Conservation (phyloP, 2,888 invertebrate species). For the Drosophila diplacantha region DNA sequence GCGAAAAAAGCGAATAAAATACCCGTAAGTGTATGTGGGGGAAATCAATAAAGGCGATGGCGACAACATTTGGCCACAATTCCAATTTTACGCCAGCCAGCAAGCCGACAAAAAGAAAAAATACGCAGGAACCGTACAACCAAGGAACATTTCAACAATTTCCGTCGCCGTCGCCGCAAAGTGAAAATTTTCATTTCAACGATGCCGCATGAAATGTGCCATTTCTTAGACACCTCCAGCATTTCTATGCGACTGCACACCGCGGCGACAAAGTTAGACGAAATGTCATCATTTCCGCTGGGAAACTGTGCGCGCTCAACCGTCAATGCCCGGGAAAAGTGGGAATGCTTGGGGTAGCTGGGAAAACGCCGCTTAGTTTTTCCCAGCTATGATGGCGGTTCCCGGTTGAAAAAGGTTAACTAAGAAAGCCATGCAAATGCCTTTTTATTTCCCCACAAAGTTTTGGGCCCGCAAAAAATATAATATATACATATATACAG, state of each 20-base stretch:
- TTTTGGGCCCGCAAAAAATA: conserved; percentile 18
- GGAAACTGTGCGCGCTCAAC: conserved; percentile 59
- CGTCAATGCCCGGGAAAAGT: conserved; percentile 31
- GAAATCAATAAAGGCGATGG: conserved; percentile 70
- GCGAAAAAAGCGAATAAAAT: conserved; percentile 41
- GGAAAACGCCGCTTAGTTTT: conserved; percentile 40
- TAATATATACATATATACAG: neutral
- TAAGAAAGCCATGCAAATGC: conserved; percentile 59
- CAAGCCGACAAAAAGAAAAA: conserved; percentile 2
- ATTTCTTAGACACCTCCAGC: conserved; percentile 41
- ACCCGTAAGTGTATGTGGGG: conserved; percentile 44
- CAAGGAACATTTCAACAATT: conserved; percentile 62
- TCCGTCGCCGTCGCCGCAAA: conserved; percentile 50
- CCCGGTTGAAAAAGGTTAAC: conserved; percentile 60
- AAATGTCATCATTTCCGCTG: conserved; percentile 74
- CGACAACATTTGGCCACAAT: conserved; percentile 68
- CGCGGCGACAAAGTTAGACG: conserved; percentile 68
- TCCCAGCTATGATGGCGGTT: conserved; percentile 36
- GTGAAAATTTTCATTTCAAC: conserved; percentile 63
- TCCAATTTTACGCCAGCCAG: conserved; percentile 59
- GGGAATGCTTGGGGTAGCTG: conserved; percentile 1
- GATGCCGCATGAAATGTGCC: conserved; percentile 23
- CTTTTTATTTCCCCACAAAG: conserved; percentile 54
- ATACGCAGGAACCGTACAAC: conserved; percentile 13
- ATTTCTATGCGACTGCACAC: conserved; percentile 67